These are phyloP conservation scores for Pagetopsis macropterus DNA, from an alignment of 2,797 vertebrate species.

Conservation along the genomic window DNA sequence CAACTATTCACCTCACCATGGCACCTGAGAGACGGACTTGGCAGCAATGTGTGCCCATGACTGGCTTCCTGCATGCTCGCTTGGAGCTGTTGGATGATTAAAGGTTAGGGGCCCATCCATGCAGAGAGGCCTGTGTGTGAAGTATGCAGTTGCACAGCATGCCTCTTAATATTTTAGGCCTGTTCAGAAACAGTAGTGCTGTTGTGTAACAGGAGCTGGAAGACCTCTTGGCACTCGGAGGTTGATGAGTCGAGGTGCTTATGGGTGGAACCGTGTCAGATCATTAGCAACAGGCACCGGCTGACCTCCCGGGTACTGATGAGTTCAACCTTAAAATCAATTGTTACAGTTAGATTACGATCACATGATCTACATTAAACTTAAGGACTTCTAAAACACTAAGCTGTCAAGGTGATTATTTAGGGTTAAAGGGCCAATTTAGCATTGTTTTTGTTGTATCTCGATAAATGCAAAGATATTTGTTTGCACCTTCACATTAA, in stretches of 20 bases:
- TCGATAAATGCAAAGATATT: not conserved
- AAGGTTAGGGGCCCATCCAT: conserved; percentile 69
- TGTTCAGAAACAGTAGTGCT: conserved; percentile 74
- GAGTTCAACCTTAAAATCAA: not conserved
- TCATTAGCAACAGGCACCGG: conserved; percentile 17
- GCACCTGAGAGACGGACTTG: not conserved
- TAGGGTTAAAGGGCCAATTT: not conserved
- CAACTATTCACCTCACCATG: conserved; percentile 5
- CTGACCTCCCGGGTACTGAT: not conserved
- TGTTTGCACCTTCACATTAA: not conserved
- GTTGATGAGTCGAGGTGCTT: conserved; percentile 33
- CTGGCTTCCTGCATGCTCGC: conserved; percentile 50
- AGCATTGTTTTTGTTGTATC: not conserved
- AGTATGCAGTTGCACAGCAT: conserved; percentile 56
- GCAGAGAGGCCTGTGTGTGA: conserved; percentile 63
- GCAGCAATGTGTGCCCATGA: conserved; percentile 26
- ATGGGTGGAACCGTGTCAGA: not conserved
- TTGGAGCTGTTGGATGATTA: conserved; percentile 60
- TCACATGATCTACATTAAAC: not conserved
- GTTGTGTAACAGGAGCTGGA: conserved; percentile 71
- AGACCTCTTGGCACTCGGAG: conserved; percentile 32
- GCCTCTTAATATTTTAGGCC: conserved; percentile 78
- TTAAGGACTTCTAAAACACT: not conserved
- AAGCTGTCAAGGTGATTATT: not conserved
- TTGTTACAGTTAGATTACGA: not conserved